Evolutionary conservation across 2,888 invertebrate genomes (phyloP).

Genomic region (Peribatodes rhomboidaria): DNA sequence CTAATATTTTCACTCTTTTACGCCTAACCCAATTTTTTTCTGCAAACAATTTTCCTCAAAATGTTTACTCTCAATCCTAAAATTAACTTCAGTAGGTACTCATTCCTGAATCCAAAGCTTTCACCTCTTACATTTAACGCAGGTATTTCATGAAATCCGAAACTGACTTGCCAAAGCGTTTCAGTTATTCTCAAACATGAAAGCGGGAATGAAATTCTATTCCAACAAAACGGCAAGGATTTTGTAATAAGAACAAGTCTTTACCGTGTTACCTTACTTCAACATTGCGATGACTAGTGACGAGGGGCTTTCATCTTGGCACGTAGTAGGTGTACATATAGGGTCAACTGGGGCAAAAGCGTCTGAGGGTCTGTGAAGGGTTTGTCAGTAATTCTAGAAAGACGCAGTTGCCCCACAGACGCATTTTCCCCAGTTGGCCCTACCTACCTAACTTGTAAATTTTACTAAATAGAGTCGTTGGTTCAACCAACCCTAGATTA

Average conservation of each 20-base stretch:
- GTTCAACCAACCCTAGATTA: too few species aligned
- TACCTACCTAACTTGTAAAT: neutral
- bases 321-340: neutral
- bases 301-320: conserved; percentile 59
- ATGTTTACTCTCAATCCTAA: neutral
- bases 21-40: neutral
- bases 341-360: too few species aligned
- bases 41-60: neutral
- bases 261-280: conserved; percentile 33
- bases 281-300: conserved; percentile 65
- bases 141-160: conserved; percentile 22
- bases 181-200: conserved; percentile 25
- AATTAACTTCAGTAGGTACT: conserved; percentile 14
- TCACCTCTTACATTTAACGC: conserved; percentile 17
- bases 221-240: conserved; percentile 33
- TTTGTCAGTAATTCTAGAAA: too few species aligned
- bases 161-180: conserved; percentile 22
- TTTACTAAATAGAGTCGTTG: too few species aligned
- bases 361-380: too few species aligned
- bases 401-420: too few species aligned
- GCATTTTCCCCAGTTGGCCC: too few species aligned
- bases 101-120: conserved; percentile 9
- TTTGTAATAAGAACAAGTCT: conserved; percentile 33
- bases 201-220: conserved; percentile 23
- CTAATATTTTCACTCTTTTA: neutral